These are phyloP conservation scores for Mellilla xanthometata DNA, from an alignment of 2,888 invertebrate species.

Conservation along the genomic window DNA sequence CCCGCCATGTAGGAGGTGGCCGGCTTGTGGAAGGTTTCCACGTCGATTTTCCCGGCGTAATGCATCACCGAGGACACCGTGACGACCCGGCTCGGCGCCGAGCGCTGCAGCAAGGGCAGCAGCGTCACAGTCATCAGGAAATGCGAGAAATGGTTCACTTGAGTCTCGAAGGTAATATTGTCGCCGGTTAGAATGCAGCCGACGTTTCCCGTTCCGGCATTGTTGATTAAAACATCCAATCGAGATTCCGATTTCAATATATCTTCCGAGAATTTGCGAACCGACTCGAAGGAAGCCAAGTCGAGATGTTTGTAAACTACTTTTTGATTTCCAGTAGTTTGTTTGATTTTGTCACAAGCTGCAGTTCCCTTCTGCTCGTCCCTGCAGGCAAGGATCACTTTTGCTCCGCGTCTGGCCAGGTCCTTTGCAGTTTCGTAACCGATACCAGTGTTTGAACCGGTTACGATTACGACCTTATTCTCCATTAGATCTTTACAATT, in stretches of 20 bases:
- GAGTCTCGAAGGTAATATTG: conserved; percentile 91
- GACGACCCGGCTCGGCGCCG: conserved; percentile 87
- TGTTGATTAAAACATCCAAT: conserved; percentile 91
- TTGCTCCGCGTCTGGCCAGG: conserved; percentile 70
- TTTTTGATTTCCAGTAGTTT: conserved; percentile 84
- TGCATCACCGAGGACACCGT: conserved; percentile 90
- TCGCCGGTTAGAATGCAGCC: conserved; percentile 87
- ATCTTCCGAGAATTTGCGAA: conserved; percentile 89
- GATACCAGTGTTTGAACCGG: conserved; percentile 57
- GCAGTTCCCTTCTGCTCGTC: conserved; percentile 48
- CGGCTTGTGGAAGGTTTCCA: conserved; percentile 86
- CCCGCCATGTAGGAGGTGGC: conserved; percentile 74
- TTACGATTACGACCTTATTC: conserved; percentile 55
- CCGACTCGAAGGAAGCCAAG: conserved; percentile 86
- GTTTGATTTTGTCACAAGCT: conserved; percentile 82
- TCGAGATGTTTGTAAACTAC: conserved; percentile 87
- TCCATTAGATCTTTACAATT: conserved; percentile 36
- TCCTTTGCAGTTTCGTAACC: conserved; percentile 57
- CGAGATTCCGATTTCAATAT: conserved; percentile 85
- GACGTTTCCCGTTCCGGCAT: conserved; percentile 89
- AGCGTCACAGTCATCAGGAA: conserved; percentile 93
- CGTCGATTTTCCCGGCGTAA: conserved; percentile 84
- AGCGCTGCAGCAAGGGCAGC: conserved; percentile 87
- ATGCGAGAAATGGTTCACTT: conserved; percentile 94
- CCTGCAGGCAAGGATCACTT: conserved; percentile 79